Conservation (phyloP, 2,797 vertebrate species). For the Tadarida brasiliensis region DNA sequence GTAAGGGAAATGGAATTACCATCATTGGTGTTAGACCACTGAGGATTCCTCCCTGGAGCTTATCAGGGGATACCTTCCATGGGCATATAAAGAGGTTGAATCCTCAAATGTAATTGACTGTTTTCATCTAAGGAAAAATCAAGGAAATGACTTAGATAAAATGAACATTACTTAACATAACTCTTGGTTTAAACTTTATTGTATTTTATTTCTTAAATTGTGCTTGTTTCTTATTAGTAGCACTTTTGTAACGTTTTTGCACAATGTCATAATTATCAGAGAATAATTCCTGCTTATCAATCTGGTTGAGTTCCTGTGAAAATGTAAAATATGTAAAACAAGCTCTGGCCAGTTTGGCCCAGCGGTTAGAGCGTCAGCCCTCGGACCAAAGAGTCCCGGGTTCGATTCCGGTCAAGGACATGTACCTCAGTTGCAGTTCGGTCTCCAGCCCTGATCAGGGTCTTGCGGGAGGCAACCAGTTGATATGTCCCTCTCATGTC, state of each 20-base stretch:
- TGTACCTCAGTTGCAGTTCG: no score
- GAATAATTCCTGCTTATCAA: background rate
- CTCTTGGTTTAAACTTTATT: background rate
- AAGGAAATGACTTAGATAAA: background rate
- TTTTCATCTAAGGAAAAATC: conserved; percentile 30
- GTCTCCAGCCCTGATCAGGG: no score
- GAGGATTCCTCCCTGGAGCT: background rate
- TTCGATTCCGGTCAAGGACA: no score
- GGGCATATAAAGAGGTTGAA: background rate
- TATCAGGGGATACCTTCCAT: background rate
- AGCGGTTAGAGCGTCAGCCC: no score
- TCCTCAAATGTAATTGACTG: background rate
- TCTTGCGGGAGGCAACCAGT: no score
- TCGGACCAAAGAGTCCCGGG: no score
- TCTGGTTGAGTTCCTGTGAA: background rate
- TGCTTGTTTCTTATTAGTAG: background rate
- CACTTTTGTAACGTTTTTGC: conserved; percentile 27
- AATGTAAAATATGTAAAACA: background rate
- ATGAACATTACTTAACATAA: background rate
- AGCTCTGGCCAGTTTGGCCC: background rate
- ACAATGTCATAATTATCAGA: background rate
- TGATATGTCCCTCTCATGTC: no score
- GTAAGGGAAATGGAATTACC: background rate
- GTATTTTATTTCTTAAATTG: conserved; percentile 55
- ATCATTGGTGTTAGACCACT: background rate